Evolutionary conservation across 1,140 invertebrate species (phyloP).

Genomic region (Drosophila nigrodunni): DNA sequence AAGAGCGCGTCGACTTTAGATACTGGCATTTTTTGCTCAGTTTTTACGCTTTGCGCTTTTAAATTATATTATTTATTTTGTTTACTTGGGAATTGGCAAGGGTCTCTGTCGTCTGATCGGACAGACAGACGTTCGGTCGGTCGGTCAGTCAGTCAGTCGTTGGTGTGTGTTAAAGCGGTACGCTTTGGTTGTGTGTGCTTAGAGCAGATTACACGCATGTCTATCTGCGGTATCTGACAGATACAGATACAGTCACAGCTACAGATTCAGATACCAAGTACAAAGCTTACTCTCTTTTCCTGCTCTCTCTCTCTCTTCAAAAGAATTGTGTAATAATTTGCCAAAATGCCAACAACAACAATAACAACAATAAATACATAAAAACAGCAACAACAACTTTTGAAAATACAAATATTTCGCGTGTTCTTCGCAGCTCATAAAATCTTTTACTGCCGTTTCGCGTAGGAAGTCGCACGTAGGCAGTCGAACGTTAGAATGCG

Average conservation of each 20-base stretch:
- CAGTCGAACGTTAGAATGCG: slow-evolving; percentile 54
- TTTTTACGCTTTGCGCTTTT: slow-evolving; percentile 58
- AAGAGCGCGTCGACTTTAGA: slow-evolving; percentile 50
- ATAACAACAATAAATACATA: slow-evolving; percentile 7
- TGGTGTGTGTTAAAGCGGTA: slow-evolving; percentile 38
- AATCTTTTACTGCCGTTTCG: slow-evolving; percentile 55
- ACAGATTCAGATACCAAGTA: slow-evolving; percentile 29
- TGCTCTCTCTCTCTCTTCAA: slow-evolving; percentile 36
- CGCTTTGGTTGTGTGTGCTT: slow-evolving; percentile 42
- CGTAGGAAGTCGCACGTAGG: slow-evolving; percentile 50
- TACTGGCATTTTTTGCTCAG: slow-evolving; percentile 55
- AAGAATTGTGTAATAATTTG: slow-evolving; percentile 61
- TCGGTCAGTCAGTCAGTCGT: slow-evolving; percentile 16
- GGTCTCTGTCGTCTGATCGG: slow-evolving; percentile 47
- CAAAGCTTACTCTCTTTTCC: background rate
- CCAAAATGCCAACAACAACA: slow-evolving; percentile 56
- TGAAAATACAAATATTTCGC: slow-evolving; percentile 45
- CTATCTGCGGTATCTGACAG: slow-evolving; percentile 36
- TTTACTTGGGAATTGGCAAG: slow-evolving; percentile 72
- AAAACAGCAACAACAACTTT: slow-evolving; percentile 25
- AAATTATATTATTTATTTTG: slow-evolving; percentile 64
- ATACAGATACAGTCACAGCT: slow-evolving; percentile 19
- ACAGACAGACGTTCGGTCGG: slow-evolving; percentile 33
- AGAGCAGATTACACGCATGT: slow-evolving; percentile 56
- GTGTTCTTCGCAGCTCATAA: slow-evolving; percentile 60